Conservation (phyloP, 2,888 invertebrate species). For the Celastrina argiolus region DNA sequence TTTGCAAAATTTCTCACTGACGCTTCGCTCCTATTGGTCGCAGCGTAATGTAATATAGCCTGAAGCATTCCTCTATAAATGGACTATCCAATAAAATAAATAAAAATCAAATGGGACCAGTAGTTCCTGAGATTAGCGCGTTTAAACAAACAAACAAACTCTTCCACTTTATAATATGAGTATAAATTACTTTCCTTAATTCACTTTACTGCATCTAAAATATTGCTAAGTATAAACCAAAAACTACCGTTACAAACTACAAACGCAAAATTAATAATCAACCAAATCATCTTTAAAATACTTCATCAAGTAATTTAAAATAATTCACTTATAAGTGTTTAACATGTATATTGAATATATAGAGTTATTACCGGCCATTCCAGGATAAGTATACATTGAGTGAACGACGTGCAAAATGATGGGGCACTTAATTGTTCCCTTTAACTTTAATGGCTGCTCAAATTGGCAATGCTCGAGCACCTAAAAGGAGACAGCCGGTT, state of each 20-base stretch:
- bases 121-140: too few relatives aligned
- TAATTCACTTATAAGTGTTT: neutral
- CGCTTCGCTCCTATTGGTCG: too few relatives aligned
- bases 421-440: constrained; percentile 12
- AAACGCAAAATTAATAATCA: neutral
- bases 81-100: too few relatives aligned
- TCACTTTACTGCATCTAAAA: too few relatives aligned
- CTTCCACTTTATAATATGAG: too few relatives aligned
- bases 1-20: too few relatives aligned
- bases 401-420: constrained; percentile 18
- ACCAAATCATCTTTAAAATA: neutral
- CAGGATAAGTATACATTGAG: neutral
- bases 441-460: constrained; percentile 3
- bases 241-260: neutral
- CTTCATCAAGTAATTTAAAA: constrained; percentile 12
- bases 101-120: too few relatives aligned
- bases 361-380: constrained; percentile 14
- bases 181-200: too few relatives aligned
- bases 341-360: constrained; percentile 16
- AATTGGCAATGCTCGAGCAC: constrained; percentile 10
- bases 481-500: neutral
- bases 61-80: too few relatives aligned
- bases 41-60: too few relatives aligned
- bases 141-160: too few relatives aligned
- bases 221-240: neutral